Evolutionary conservation across 2,888 invertebrate genomes (phyloP).

Genomic region (Synergus laeviventris): DNA sequence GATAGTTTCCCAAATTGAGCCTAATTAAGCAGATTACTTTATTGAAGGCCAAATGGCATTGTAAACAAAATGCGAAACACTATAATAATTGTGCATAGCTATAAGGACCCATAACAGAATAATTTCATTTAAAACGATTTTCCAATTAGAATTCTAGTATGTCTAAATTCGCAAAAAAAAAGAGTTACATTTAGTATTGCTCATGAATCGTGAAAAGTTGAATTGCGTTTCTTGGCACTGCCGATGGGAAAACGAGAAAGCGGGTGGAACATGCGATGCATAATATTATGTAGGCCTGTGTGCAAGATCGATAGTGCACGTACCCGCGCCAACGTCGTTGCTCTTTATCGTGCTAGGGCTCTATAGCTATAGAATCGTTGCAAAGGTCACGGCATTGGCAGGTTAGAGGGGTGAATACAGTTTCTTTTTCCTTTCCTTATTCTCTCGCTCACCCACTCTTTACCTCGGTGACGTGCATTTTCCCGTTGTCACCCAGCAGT

Average conservation of each 20-base stretch:
- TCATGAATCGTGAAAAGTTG: neutral
- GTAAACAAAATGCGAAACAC: no score
- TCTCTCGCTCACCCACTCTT: neutral
- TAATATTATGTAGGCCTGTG: conserved; percentile 18
- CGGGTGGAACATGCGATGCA: conserved; percentile 18
- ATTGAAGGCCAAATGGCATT: no score
- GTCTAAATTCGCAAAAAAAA: neutral
- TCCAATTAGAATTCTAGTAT: neutral
- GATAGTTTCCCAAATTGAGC: no score
- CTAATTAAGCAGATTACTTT: no score
- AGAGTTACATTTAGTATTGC: neutral
- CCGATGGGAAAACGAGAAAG: conserved; percentile 3
- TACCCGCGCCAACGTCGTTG: conserved; percentile 16
- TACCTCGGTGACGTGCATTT: conserved; percentile 23
- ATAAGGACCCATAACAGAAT: no score
- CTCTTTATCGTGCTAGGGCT: conserved; percentile 28
- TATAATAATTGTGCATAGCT: no score
- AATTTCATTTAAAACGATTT: no score
- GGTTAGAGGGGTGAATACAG: neutral
- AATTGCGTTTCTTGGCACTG: conserved; percentile 7
- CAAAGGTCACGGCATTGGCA: conserved; percentile 23
- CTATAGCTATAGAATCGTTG: neutral
- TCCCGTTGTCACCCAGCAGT: conserved; percentile 22
- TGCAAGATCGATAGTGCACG: conserved; percentile 30
- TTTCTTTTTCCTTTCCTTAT: neutral